Conservation (phyloP, 2,888 invertebrate genomes). For the Brenthis ino region DNA sequence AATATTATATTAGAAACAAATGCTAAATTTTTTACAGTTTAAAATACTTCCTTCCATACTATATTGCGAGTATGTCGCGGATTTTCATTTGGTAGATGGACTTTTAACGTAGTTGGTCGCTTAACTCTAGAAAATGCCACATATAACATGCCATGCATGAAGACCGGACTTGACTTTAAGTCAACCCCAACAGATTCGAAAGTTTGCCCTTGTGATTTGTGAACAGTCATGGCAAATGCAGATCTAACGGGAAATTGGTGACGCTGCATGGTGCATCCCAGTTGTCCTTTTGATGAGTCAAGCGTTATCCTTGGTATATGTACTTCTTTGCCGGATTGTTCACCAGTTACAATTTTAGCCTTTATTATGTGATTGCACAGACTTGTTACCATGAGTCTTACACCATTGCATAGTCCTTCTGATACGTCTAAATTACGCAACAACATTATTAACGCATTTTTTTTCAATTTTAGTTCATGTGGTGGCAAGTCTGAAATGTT, state of each 20-base stretch:
- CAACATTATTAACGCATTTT: slow-evolving; percentile 35
- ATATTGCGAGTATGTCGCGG: too few species aligned
- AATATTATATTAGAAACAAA: too few species aligned
- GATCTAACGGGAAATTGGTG: slow-evolving; percentile 39
- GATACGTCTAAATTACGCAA: slow-evolving; percentile 41
- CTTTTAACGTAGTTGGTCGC: slow-evolving; percentile 32
- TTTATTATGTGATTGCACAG: slow-evolving; percentile 40
- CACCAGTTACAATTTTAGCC: slow-evolving; percentile 36
- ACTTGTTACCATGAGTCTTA: slow-evolving; percentile 36
- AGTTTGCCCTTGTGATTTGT: slow-evolving; percentile 33
- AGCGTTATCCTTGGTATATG: slow-evolving; percentile 23
- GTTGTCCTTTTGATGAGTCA: slow-evolving; percentile 36
- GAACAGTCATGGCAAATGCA: slow-evolving; percentile 36
- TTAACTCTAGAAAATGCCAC: slow-evolving; percentile 32
- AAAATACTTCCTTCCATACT: too few species aligned
- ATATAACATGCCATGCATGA: slow-evolving; percentile 34
- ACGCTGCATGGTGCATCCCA: slow-evolving; percentile 37
- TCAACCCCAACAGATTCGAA: slow-evolving; percentile 33
- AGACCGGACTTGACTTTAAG: slow-evolving; percentile 34
- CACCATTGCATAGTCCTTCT: slow-evolving; percentile 39
- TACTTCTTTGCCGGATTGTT: slow-evolving; percentile 37
- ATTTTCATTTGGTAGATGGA: slow-evolving; percentile 19
- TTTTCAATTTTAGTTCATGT: slow-evolving; percentile 35
- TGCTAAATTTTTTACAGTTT: too few species aligned
- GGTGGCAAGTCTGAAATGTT: slow-evolving; percentile 36